These are phyloP conservation scores for Hylomyscus alleni DNA, from an alignment of 2,797 vertebrate species.

Conservation along the genomic window DNA sequence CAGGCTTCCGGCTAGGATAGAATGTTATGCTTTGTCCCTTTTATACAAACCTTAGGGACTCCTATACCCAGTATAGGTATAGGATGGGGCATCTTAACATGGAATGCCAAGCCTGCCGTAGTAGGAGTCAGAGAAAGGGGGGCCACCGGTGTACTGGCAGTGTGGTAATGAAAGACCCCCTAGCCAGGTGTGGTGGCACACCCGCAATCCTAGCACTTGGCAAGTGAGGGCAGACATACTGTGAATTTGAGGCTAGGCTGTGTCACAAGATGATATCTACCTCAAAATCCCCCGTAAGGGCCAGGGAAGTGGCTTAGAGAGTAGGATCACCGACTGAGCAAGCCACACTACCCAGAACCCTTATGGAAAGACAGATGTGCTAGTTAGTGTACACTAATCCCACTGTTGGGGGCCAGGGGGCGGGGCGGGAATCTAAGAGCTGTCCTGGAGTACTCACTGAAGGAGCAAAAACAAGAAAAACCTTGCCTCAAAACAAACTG, in stretches of 20 bases:
- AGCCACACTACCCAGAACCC: background rate
- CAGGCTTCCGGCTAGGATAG: background rate
- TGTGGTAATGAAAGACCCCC: background rate
- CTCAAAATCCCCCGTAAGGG: background rate
- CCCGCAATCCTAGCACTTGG: background rate
- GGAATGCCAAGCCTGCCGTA: background rate
- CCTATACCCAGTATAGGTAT: background rate
- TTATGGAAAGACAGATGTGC: background rate
- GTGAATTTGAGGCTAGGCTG: background rate
- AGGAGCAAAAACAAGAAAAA: background rate
- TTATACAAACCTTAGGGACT: background rate
- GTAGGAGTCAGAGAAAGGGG: background rate
- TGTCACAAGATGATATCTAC: background rate
- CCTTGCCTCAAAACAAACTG: background rate
- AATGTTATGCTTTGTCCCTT: conserved; percentile 4
- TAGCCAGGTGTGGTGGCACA: background rate
- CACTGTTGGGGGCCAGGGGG: background rate
- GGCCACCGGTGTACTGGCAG: background rate
- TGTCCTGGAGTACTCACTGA: background rate
- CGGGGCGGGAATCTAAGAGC: too few relatives aligned
- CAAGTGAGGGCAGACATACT: background rate
- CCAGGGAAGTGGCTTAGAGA: background rate
- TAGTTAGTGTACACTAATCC: background rate
- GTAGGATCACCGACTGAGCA: background rate
- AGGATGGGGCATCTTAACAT: background rate